These are phyloP conservation scores for Magallana nippona DNA, from an alignment of 2,888 invertebrate species.

Conservation along the genomic window DNA sequence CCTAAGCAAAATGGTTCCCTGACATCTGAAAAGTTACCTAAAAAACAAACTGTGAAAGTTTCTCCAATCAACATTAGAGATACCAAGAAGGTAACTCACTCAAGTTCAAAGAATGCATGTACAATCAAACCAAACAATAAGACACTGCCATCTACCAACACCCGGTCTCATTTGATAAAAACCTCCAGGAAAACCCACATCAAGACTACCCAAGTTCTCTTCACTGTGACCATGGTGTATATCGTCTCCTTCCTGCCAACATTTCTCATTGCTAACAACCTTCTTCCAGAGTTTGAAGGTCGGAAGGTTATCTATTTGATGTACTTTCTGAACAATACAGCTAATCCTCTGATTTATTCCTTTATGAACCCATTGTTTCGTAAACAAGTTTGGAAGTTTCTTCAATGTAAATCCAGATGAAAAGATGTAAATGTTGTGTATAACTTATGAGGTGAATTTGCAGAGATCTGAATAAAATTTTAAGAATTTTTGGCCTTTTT, in stretches of 20 bases:
- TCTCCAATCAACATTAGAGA: neutral
- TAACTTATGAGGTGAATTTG: neutral
- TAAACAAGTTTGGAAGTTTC: slow-evolving; percentile 56
- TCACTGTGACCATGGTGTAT: slow-evolving; percentile 69
- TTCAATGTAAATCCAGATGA: slow-evolving; percentile 36
- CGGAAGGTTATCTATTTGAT: slow-evolving; percentile 64
- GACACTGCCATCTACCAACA: neutral
- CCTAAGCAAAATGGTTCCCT: neutral
- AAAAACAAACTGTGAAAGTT: neutral
- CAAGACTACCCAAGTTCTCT: slow-evolving; percentile 70
- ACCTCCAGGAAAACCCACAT: slow-evolving; percentile 56
- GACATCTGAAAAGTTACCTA: neutral
- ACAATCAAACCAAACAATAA: neutral
- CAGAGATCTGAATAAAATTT: neutral
- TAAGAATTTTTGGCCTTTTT: no score
- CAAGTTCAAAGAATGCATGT: neutral
- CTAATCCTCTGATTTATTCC: slow-evolving; percentile 74
- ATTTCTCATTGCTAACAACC: slow-evolving; percentile 63
- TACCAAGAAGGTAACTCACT: neutral
- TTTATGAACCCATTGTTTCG: slow-evolving; percentile 71
- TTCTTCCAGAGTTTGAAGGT: slow-evolving; percentile 51
- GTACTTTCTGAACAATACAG: slow-evolving; percentile 72
- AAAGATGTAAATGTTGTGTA: neutral
- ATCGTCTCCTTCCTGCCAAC: slow-evolving; percentile 70
- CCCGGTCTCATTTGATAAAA: neutral